A percentile compares a stretch with the other conserved stretches of the same genome.
These are phyloP conservation scores for Batillaria attramentaria DNA, from an alignment of 1,140 invertebrate genomes.

Conservation along the genomic window DNA sequence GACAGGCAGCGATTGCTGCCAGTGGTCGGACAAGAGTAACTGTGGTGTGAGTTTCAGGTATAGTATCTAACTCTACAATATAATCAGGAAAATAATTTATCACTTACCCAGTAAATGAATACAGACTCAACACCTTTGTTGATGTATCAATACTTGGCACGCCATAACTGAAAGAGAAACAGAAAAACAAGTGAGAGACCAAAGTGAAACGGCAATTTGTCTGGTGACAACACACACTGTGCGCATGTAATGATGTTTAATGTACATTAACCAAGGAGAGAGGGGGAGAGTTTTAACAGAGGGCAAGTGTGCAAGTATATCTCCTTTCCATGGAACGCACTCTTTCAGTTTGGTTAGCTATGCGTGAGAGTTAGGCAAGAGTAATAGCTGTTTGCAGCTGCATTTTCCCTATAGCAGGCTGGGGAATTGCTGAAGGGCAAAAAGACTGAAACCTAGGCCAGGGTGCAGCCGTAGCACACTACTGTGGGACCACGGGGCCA, in stretches of 20 bases:
- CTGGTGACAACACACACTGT: too few species aligned
- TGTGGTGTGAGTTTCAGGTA: not conserved
- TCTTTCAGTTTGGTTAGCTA: too few species aligned
- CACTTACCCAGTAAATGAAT: constrained; percentile 39
- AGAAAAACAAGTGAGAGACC: not conserved
- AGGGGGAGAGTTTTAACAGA: not conserved
- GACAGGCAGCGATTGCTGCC: not conserved
- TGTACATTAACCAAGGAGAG: not conserved
- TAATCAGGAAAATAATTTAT: too few species aligned
- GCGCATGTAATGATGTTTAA: not conserved
- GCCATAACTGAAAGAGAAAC: constrained; percentile 29
- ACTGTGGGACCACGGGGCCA: too few species aligned
- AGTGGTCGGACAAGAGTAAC: not conserved
- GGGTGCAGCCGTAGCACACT: too few species aligned
- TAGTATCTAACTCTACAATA: too few species aligned
- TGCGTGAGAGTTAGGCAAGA: too few species aligned
- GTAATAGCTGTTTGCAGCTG: too few species aligned
- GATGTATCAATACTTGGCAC: constrained; percentile 13
- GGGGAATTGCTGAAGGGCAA: too few species aligned
- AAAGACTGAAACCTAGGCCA: too few species aligned
- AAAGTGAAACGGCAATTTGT: too few species aligned
- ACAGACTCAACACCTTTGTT: constrained; percentile 33
- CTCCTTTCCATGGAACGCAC: not conserved
- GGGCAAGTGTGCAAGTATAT: not conserved
- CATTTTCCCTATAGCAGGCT: too few species aligned